Evolutionary conservation across 2,113 vertebrate genomes (phyloP), one percentile per base, ranked within the genome.

Genomic region (Actenoides lindsayi): DNA sequence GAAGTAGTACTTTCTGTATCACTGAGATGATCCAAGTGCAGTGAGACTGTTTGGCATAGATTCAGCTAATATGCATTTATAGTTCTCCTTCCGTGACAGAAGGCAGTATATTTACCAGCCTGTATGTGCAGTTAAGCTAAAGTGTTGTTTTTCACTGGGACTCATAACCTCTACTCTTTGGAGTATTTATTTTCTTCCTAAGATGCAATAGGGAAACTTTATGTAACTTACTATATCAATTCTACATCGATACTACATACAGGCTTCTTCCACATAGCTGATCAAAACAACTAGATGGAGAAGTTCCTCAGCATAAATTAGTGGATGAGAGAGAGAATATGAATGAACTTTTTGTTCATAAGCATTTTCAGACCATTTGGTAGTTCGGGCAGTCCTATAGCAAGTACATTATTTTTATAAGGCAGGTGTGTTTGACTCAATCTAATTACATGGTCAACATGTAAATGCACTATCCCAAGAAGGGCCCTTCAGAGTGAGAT

Each of bases 31-130:
- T 93, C 89, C 90, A 77, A 93, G 73, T 89, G 74, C 93, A 93
- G 88, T 89, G 87, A 76, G 76, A 50, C 69, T 76, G 41, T 42
- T 86, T 95, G 96, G 93, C 96, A 76, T 5, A 82, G 79, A 48
- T 68, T 93, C 96, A 96, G 92, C 84, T 90, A 90, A 96, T 94
- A 93, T 90, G 82, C 94, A 91, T 95, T 95, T 97, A 88, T 73
- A 87, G 91, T 70, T 59, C 85, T 96, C 69, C 77, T 92, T 92
- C 91, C 93, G 79, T 95, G 94, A 92, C 89, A 95, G 78, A 87
- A 94, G 78, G 88, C 88, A 97, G 83, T 76, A 87, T 95, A 94
- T 96, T 90, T 87, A 95, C 92, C 87, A 96, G 96, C 54, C 78
- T 94, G 51, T 41, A 44, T 70, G 53, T 86, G 89, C 90, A 89